phyloP scores from a whole-genome alignment of 2,113 vertebrate species.

The Danio rerio region DNA sequence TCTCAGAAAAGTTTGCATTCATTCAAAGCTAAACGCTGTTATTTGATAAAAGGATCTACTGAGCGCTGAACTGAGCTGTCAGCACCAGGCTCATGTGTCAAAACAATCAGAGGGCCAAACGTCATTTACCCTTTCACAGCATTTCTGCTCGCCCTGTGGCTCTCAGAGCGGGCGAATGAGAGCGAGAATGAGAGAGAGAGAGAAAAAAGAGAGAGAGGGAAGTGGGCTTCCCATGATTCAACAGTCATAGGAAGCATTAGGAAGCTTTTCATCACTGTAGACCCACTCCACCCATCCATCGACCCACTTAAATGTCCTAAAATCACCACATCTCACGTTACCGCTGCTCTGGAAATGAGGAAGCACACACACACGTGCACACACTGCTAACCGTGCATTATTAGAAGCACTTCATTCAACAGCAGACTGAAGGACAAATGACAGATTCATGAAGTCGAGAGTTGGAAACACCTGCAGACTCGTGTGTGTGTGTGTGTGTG shows the following conservation, averaged over 20 bases:
- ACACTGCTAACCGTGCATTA: background rate
- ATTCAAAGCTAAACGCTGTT: slow-evolving; percentile 6
- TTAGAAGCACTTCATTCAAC: slow-evolving; percentile 10
- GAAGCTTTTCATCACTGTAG: slow-evolving; percentile 55
- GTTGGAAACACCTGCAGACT: slow-evolving; percentile 33
- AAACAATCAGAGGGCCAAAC: slow-evolving; percentile 21
- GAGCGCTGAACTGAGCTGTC: slow-evolving; percentile 40
- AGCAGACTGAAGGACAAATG: background rate
- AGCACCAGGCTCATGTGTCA: slow-evolving; percentile 27
- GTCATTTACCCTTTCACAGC: slow-evolving; percentile 28
- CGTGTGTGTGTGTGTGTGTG: background rate
- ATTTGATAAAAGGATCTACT: background rate
- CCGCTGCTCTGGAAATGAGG: slow-evolving; percentile 15
- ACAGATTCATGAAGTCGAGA: background rate
- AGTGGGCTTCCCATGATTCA: background rate
- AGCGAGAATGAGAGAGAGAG: background rate
- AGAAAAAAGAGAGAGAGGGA: slow-evolving; percentile 6
- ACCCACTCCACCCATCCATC: slow-evolving; percentile 53
- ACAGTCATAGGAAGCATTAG: slow-evolving; percentile 45
- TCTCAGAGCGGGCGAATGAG: slow-evolving; percentile 5
- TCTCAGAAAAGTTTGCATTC: background rate
- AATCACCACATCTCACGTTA: slow-evolving; percentile 30
- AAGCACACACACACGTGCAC: slow-evolving; percentile 35
- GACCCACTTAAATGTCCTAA: slow-evolving; percentile 60
- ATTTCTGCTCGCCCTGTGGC: background rate